Evolutionary conservation across 53 echinoderm and acorn worm genomes (phyloP), one percentile per base, ranked within the genome.

Genomic region (Antedon mediterranea): DNA sequence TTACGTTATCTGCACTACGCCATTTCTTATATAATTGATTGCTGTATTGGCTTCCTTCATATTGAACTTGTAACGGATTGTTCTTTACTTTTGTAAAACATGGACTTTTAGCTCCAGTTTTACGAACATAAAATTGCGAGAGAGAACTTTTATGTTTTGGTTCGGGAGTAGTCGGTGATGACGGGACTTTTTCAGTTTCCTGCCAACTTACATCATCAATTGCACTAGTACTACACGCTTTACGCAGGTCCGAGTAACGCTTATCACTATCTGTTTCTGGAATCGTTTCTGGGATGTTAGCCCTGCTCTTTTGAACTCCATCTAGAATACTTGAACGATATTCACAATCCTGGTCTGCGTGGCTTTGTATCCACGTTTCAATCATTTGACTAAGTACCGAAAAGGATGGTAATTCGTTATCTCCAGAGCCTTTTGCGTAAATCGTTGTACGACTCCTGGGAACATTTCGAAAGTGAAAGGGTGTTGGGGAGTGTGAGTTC

Each of bases 51-150:
- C 57, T 9, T 18, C 57, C 57, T 8, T 57, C 15, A 26, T 57
- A 57, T 8, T 57, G 57, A 3, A 18, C 57, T 18, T 13, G 57
- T 6, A 26, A 57, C 2, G 57, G 15, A 57, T 18, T 23, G 23
- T 57, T 57, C 20, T 13, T 57, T 57, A 26, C 57, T 18, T 57
- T 57, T 57, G 57, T 57, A 18, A 57, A 18, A 57, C 20, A 3
- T 11, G 57, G 57, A 57, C 14, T 57, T 26, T 57, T 57, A 23
- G 57, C 23, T 57, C 57, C 57, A 23, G 57, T 57, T 57, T 88
- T 90, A 4, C 90, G 85, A 72, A 90, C 85, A 73, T 90, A 90
- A 75, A 90, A 90, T 80, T 90, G 88, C n/a, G 90, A 90, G 14
- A 90, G 83, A 18, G 90, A 90, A 70, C 90, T 90, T 7, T 77